phyloP scores from a whole-genome alignment of 2,113 vertebrate genomes.

The Bagarius yarrelli region DNA sequence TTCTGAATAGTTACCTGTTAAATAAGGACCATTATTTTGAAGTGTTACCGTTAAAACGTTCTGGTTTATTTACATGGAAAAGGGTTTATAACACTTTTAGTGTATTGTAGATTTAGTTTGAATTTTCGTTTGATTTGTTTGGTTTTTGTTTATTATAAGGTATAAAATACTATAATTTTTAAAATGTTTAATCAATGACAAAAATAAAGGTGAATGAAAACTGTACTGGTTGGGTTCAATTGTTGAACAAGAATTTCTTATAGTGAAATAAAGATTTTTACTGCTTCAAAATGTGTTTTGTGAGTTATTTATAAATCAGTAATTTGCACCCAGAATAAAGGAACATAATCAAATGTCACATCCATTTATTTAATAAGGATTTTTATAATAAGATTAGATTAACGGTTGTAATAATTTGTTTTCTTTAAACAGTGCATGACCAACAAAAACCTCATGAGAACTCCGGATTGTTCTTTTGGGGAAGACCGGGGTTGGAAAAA shows the following conservation, averaged over 20 bases:
- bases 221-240: background rate
- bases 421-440: slow-evolving; percentile 19
- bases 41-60: too few relatives aligned
- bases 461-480: slow-evolving; percentile 44
- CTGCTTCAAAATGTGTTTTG: background rate
- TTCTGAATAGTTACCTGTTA: too few relatives aligned
- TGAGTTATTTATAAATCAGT: background rate
- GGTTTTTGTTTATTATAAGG: background rate
- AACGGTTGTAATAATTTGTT: background rate
- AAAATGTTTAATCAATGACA: background rate
- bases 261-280: background rate
- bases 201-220: background rate
- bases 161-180: background rate
- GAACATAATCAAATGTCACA: too few relatives aligned
- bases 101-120: too few relatives aligned
- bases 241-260: background rate
- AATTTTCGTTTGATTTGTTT: too few relatives aligned
- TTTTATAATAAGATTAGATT: background rate
- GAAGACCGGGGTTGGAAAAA: slow-evolving; percentile 47
- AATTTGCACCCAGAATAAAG: background rate
- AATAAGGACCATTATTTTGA: too few relatives aligned
- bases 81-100: too few relatives aligned
- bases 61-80: too few relatives aligned
- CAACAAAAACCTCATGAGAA: slow-evolving; percentile 3
- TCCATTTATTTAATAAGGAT: background rate